Conservation (phyloP, 2,113 vertebrate species). For the Nothocercus nigrocapillus region DNA sequence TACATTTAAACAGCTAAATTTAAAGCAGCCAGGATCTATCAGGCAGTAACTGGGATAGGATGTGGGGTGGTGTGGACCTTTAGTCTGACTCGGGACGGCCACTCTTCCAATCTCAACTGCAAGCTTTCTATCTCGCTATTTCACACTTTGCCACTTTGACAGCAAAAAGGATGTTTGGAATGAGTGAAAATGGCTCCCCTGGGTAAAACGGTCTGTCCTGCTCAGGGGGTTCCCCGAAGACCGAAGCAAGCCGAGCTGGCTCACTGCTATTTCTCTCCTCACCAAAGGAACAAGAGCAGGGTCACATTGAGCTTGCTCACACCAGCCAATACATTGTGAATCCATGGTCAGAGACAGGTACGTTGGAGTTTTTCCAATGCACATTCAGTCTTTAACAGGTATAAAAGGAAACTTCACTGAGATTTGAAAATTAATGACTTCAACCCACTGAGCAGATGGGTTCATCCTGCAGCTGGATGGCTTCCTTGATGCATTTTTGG, state of each 20-base stretch:
- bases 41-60: not conserved
- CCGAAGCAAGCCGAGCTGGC: not conserved
- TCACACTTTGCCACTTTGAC: not conserved
- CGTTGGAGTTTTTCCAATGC: not conserved
- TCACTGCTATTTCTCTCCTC: not conserved
- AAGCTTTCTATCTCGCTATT: not conserved
- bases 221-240: not conserved
- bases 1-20: not conserved
- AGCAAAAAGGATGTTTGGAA: not conserved
- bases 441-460: not conserved
- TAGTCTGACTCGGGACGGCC: not conserved
- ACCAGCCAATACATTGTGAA: not conserved
- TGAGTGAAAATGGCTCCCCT: not conserved
- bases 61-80: not conserved
- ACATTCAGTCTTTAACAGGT: rapidly evolving
- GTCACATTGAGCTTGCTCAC: not conserved
- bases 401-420: not conserved
- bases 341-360: not conserved
- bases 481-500: not conserved
- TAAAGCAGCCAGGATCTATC: not conserved
- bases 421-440: not conserved
- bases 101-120: not conserved
- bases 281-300: not conserved
- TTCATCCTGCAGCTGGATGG: not conserved
- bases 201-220: not conserved